A percentile compares a stretch with the other conserved stretches of the same genome.
Conservation (phyloP, 2,113 vertebrate genomes). For the Chelonoidis abingdonii region DNA sequence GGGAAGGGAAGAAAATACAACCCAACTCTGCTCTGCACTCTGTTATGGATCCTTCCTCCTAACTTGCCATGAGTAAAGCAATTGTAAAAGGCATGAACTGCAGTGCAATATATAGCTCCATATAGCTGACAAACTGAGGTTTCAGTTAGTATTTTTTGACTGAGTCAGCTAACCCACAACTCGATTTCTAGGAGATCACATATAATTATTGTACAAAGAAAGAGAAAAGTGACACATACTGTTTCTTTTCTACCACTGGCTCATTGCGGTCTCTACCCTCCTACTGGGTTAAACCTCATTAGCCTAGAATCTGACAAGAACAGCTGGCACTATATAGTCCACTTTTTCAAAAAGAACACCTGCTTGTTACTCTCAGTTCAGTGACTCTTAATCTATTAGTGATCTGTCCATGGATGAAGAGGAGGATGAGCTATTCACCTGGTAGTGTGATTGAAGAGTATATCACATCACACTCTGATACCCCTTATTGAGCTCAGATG, state of each 20-base stretch:
- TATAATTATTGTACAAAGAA: not conserved
- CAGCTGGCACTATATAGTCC: not conserved
- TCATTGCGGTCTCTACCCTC: fast-evolving
- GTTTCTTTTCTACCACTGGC: not conserved
- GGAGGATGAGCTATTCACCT: not conserved
- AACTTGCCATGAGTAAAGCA: not conserved
- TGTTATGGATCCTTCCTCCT: not conserved
- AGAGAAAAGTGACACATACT: not conserved
- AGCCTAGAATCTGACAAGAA: not conserved
- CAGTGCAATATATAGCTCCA: not conserved
- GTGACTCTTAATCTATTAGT: not conserved
- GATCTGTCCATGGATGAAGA: not conserved
- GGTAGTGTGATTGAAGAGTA: not conserved
- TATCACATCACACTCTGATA: not conserved
- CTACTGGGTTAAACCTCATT: not conserved
- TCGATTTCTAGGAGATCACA: not conserved
- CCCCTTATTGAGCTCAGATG: not conserved
- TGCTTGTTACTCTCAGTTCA: not conserved
- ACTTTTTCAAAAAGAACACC: not conserved
- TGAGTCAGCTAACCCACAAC: not conserved
- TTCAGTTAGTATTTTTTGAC: not conserved
- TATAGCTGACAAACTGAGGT: not conserved
- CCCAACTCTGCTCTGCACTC: not conserved
- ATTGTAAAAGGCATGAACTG: not conserved
- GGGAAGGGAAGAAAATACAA: not conserved